phyloP scores from a whole-genome alignment of 92 coral and sea anemone species.

The Porites lobata region DNA sequence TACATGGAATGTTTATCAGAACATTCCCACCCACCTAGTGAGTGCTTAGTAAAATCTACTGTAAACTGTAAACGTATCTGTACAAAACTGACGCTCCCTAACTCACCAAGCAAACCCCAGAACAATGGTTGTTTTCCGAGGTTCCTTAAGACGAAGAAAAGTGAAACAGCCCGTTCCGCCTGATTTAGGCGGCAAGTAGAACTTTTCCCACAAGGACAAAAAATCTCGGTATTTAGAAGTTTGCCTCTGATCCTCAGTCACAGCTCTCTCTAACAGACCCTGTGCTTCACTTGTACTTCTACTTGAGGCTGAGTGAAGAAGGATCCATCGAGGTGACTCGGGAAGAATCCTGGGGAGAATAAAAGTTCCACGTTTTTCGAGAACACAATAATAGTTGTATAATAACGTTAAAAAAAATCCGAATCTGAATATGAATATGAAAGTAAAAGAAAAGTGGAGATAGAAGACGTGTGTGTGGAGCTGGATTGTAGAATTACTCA shows the following conservation, averaged over 20 bases:
- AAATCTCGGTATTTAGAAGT: conserved; percentile 28
- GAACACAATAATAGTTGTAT: neutral
- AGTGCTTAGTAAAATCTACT: no score
- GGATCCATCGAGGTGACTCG: conserved; percentile 87
- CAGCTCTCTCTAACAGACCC: conserved; percentile 67
- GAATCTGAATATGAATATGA: no score
- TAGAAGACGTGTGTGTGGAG: no score
- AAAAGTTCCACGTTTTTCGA: neutral
- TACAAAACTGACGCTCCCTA: neutral
- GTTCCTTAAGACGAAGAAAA: conserved; percentile 69
- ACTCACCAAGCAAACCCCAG: conserved; percentile 71
- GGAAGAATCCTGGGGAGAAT: conserved; percentile 65
- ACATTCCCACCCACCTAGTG: no score
- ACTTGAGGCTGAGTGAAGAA: conserved; percentile 48
- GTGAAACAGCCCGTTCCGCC: conserved; percentile 52
- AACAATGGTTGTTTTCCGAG: conserved; percentile 51
- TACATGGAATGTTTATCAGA: no score
- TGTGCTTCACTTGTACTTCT: conserved; percentile 69
- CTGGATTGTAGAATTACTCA: conserved; percentile 18
- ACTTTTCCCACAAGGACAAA: conserved; percentile 56
- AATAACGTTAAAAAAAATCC: no score
- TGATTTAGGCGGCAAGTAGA: conserved; percentile 6
- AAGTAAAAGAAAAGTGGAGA: no score
- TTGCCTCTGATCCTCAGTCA: conserved; percentile 47
- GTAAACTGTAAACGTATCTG: neutral